Evolutionary conservation across 2,113 vertebrate species (phyloP).

Genomic region (Oryzias javanicus): DNA sequence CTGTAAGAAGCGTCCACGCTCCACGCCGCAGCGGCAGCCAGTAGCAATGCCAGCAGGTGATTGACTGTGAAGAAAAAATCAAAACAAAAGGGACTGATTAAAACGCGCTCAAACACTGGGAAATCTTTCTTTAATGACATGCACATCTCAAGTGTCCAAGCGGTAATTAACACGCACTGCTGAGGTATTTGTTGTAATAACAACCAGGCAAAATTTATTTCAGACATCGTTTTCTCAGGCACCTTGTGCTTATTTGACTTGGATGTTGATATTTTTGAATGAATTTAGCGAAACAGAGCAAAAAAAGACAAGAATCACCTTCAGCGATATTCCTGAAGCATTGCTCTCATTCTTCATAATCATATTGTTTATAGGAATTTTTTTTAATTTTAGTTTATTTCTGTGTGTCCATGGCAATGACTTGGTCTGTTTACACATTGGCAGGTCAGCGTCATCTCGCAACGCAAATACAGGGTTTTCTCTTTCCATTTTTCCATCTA

Average conservation of each 20-base stretch:
- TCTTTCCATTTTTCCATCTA: conserved; percentile 62
- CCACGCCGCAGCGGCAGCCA: conserved; percentile 80
- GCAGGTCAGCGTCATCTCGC: conserved; percentile 55
- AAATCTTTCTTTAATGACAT: conserved; percentile 31
- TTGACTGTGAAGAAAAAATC: conserved; percentile 49
- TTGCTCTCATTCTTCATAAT: conserved; percentile 18
- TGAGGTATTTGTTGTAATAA: conserved; percentile 47
- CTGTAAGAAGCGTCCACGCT: conserved; percentile 80
- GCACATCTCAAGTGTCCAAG: conserved; percentile 27
- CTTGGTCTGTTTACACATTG: conserved; percentile 59
- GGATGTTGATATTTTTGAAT: conserved; percentile 31
- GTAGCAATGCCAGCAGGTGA: conserved; percentile 79
- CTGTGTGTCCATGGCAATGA: conserved; percentile 59
- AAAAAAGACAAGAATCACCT: conserved; percentile 25
- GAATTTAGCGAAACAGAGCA: conserved; percentile 26
- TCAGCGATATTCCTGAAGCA: conserved; percentile 14
- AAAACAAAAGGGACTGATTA: conserved; percentile 18
- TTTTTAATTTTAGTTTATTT: conserved; percentile 59
- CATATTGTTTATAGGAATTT: conserved; percentile 36
- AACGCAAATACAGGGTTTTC: conserved; percentile 58
- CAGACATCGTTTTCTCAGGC: conserved; percentile 29
- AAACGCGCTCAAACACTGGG: neutral
- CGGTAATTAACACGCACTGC: conserved; percentile 21
- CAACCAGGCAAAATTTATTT: conserved; percentile 34
- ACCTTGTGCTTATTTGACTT: conserved; percentile 47